Evolutionary conservation across 1,140 invertebrate genomes (phyloP).

Genomic region (Brachionus plicatilis): DNA sequence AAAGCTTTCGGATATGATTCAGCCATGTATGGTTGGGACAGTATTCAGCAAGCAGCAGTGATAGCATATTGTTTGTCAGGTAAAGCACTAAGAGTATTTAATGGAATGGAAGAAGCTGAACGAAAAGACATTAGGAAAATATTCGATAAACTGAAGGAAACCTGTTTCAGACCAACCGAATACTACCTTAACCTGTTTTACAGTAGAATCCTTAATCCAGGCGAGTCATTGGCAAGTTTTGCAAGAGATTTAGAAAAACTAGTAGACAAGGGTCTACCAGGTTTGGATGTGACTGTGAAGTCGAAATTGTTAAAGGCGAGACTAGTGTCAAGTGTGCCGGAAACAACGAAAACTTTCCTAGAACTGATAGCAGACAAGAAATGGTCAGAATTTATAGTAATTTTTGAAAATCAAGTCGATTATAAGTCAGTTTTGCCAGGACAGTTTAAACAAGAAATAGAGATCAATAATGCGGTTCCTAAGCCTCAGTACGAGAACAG

Average conservation of each 20-base stretch:
- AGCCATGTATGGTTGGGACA: too few species aligned
- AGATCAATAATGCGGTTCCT: not conserved
- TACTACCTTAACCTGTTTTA: not conserved
- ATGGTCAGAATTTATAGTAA: not conserved
- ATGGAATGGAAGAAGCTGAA: not conserved
- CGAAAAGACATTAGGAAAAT: not conserved
- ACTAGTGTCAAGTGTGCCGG: not conserved
- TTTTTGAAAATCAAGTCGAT: conserved; percentile 18
- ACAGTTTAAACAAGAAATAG: not conserved
- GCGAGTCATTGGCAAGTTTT: conserved; percentile 4
- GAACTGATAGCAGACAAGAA: not conserved
- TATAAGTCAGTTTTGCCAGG: not conserved
- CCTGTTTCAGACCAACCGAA: not conserved
- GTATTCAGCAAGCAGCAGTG: too few species aligned
- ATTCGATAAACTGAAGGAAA: not conserved
- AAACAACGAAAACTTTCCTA: not conserved
- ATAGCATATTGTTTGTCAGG: too few species aligned
- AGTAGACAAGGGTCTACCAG: not conserved
- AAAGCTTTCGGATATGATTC: too few species aligned
- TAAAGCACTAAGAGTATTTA: not conserved
- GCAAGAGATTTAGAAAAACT: conserved; percentile 11
- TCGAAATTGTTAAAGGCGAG: not conserved
- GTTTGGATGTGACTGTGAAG: not conserved
- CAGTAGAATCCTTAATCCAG: not conserved
- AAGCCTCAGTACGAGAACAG: not conserved